Conservation (phyloP, 1,140 invertebrate genomes). For the Leptinotarsa undecemlineata region DNA sequence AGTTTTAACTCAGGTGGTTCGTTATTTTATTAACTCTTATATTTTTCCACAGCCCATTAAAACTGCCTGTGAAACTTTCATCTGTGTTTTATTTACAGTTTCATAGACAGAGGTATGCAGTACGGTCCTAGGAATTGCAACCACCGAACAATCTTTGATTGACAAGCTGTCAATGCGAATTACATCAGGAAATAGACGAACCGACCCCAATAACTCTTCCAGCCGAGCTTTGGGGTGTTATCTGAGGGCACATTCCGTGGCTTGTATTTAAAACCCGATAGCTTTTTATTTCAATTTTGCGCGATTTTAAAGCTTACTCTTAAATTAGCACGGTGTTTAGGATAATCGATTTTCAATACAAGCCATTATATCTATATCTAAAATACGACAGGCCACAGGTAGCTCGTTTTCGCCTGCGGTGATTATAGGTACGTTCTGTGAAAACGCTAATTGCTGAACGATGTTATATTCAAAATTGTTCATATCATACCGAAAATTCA, state of each 20-base stretch:
- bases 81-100: too few relatives aligned
- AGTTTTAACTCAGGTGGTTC: too few relatives aligned
- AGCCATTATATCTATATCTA: constrained; percentile 44
- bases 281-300: constrained; percentile 53
- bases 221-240: constrained; percentile 40
- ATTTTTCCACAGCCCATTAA: too few relatives aligned
- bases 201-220: constrained; percentile 42
- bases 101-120: too few relatives aligned
- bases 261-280: constrained; percentile 46
- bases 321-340: constrained; percentile 51
- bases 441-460: too few relatives aligned
- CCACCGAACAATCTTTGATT: neutral
- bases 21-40: too few relatives aligned
- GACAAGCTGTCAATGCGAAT: neutral
- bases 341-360: constrained; percentile 49
- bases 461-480: too few relatives aligned
- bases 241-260: constrained; percentile 39
- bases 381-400: constrained; percentile 38
- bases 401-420: constrained; percentile 33
- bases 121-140: too few relatives aligned
- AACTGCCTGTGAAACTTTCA: too few relatives aligned
- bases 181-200: constrained; percentile 32
- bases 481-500: too few relatives aligned
- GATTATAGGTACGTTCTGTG: constrained; percentile 15
- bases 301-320: constrained; percentile 48